Evolutionary conservation across 1,140 invertebrate species (phyloP).

Genomic region (Pseudoatta argentina): DNA sequence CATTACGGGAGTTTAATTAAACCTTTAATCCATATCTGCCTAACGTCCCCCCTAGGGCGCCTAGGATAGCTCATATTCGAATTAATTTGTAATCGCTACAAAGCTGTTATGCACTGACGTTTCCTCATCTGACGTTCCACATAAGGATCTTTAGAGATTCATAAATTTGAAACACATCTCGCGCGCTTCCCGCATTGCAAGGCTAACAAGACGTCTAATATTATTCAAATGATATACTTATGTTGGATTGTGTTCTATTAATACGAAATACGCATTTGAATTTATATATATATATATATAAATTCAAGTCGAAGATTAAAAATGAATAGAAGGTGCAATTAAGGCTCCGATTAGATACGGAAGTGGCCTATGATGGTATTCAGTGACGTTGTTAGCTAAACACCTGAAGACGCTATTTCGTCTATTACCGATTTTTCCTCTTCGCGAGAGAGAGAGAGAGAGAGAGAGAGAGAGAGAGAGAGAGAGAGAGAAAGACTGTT

Average conservation of each 20-base stretch:
- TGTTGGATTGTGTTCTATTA: neutral
- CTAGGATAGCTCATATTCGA: conserved; percentile 59
- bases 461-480: conserved; percentile 14
- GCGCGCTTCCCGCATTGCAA: neutral
- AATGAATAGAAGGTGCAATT: conserved; percentile 3
- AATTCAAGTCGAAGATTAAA: neutral
- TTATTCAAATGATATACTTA: neutral
- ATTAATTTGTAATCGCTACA: conserved; percentile 63
- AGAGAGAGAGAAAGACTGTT: neutral
- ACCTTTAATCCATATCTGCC: conserved; percentile 62
- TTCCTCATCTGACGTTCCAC: conserved; percentile 16
- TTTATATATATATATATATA: no score
- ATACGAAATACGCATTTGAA: neutral
- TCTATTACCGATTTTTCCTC: conserved; percentile 37
- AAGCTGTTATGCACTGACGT: conserved; percentile 47
- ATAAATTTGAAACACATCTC: conserved; percentile 37
- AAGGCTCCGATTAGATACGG: conserved; percentile 14
- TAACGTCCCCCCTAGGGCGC: conserved; percentile 42
- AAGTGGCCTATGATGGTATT: conserved; percentile 38
- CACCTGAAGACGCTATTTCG: conserved; percentile 30
- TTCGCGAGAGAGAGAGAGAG: neutral
- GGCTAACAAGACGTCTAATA: conserved; percentile 13
- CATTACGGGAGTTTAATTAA: conserved; percentile 64
- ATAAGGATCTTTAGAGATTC: conserved; percentile 48
- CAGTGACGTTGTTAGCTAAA: conserved; percentile 46